Conservation (phyloP, 2,797 vertebrate genomes). For the Sebastolobus alascanus region DNA sequence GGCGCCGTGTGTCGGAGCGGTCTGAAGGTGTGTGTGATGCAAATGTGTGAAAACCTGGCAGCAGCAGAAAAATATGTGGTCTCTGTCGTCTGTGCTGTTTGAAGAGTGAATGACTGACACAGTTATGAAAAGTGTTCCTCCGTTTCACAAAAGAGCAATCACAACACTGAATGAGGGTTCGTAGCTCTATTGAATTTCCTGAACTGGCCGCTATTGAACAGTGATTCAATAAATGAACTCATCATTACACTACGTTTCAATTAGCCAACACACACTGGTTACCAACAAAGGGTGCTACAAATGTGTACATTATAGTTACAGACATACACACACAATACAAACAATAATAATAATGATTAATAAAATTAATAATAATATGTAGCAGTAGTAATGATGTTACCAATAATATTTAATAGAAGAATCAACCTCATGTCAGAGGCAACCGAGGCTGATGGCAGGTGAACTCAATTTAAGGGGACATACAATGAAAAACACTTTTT, state of each 20-base stretch:
- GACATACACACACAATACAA: background rate
- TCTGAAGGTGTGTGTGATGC: constrained; percentile 49
- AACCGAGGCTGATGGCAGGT: no score
- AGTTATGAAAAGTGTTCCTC: constrained; percentile 53
- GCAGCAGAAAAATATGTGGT: constrained; percentile 29
- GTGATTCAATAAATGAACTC: constrained; percentile 59
- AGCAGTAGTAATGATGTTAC: no score
- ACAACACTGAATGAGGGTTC: constrained; percentile 54
- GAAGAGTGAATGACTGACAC: constrained; percentile 59
- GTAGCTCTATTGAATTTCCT: constrained; percentile 51
- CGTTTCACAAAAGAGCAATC: constrained; percentile 66
- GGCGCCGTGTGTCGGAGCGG: constrained; percentile 26
- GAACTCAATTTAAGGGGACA: no score
- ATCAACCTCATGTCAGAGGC: no score
- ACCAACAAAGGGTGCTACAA: constrained; percentile 8
- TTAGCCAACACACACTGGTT: constrained; percentile 38
- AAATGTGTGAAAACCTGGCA: constrained; percentile 33
- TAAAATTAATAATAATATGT: no score
- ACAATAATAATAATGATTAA: no score
- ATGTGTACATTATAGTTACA: constrained; percentile 1
- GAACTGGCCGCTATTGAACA: constrained; percentile 54
- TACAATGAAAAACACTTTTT: no score
- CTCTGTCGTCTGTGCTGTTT: constrained; percentile 45
- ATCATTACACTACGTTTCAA: constrained; percentile 56
- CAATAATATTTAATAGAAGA: no score